These are phyloP conservation scores for Polydrusus tereticollis DNA, from an alignment of 2,888 invertebrate genomes.

Conservation along the genomic window DNA sequence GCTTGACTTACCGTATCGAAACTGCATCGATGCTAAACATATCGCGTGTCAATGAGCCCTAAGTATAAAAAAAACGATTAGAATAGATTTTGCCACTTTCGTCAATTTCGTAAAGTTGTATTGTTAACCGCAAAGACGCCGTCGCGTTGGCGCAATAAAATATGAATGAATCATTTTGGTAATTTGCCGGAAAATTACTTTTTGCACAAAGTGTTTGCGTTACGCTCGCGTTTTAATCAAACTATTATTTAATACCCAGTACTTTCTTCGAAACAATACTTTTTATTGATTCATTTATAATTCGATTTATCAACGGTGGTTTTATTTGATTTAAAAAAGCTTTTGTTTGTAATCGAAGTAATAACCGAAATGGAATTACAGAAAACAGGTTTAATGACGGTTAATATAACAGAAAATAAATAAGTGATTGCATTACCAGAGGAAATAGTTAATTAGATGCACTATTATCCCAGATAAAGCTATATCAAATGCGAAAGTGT, in stretches of 20 bases:
- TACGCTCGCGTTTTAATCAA: background rate
- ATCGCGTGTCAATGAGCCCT: too few relatives aligned
- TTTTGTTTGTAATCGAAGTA: background rate
- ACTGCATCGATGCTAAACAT: too few relatives aligned
- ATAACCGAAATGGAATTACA: background rate
- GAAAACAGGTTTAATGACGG: background rate
- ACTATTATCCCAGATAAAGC: too few relatives aligned
- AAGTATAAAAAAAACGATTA: too few relatives aligned
- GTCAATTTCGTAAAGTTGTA: background rate
- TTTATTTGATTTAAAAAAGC: background rate
- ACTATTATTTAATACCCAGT: slow-evolving; percentile 16
- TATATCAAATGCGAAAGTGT: too few relatives aligned
- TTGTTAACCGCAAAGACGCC: too few relatives aligned
- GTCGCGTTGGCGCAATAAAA: too few relatives aligned
- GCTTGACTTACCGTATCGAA: too few relatives aligned
- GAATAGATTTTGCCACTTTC: too few relatives aligned
- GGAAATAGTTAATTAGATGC: too few relatives aligned
- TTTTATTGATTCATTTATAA: slow-evolving; percentile 10
- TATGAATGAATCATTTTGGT: background rate
- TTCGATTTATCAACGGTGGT: slow-evolving; percentile 8
- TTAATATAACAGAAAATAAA: background rate
- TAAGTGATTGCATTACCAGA: background rate
- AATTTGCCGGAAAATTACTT: slow-evolving; percentile 1
- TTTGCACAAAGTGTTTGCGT: background rate
- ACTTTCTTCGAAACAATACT: slow-evolving; percentile 9